Evolutionary conservation across 2,113 vertebrate genomes (phyloP).

Genomic region (Gadus macrocephalus): DNA sequence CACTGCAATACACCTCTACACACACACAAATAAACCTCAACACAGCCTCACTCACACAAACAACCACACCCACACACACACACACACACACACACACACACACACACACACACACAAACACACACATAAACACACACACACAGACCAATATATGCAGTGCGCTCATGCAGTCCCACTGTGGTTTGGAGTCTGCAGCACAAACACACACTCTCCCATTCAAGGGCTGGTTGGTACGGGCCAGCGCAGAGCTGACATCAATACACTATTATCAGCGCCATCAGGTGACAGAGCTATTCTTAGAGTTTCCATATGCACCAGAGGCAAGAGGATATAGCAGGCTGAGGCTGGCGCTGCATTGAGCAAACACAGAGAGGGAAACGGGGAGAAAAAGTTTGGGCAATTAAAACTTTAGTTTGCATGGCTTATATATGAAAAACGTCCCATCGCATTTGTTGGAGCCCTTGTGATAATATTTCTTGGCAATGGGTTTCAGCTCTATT

Average conservation of each 20-base stretch:
- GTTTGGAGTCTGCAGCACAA: slow-evolving; percentile 22
- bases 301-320: slow-evolving; percentile 55
- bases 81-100: slow-evolving; percentile 3
- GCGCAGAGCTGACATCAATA: slow-evolving; percentile 52
- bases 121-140: too few relatives aligned
- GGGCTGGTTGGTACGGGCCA: slow-evolving; percentile 21
- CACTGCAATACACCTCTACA: slow-evolving; percentile 14
- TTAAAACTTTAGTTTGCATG: background rate
- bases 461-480: too few relatives aligned
- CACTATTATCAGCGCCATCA: slow-evolving; percentile 62
- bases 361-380: background rate
- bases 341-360: background rate
- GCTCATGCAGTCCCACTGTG: background rate
- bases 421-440: too few relatives aligned
- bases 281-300: slow-evolving; percentile 70
- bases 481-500: too few relatives aligned
- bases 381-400: background rate
- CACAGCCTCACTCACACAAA: slow-evolving; percentile 13
- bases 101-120: background rate
- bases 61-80: slow-evolving; percentile 15
- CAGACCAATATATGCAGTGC: background rate
- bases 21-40: slow-evolving; percentile 14
- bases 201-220: slow-evolving; percentile 33
- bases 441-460: too few relatives aligned
- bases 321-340: background rate